Base-by-base conservation (phyloP, 2,888 invertebrate genomes). In the Parnassius glacialis region DNA sequence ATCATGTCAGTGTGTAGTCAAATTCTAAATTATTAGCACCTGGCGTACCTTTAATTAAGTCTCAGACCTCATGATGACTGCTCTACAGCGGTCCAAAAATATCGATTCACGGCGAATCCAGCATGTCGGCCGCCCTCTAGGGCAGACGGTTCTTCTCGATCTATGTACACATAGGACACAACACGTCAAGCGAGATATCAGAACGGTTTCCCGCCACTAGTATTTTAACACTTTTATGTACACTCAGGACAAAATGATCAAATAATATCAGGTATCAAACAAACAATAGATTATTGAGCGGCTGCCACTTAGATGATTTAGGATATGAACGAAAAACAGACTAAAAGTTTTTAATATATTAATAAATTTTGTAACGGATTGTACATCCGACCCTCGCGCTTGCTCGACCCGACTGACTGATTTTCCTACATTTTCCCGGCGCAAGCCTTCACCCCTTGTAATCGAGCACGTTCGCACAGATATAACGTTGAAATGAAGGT, bases 201-300 rank as follows among this genome's bases (percentile, higher is more conserved):
- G 84, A 90, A 88, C 87, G 83, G 86, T 90, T 91, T 91, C 91
- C 91, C 91, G 91, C 91, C 91, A 91, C 91, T 88, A 85, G 81
- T 86, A 84, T 84, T 87, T 84, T 74, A 82, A 74, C 85, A 86
- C 86, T 81, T 80, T 53, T 57, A 65, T 59, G 65, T 61, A 61
- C 80, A 84, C 81, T 74, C 63, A 64, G 51, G 57, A 67, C 72
- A 72, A 74, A 65, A 66, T 64, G 66, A 64, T 66, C 64, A 68
- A 62, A 61, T 62, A 64, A 60, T 66, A 68, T 20, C 25, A 70
- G 59, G 63, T 66, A 64, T 73, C 67, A 68, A 72, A 57, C 65
- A 62, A 70, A 65, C 79, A 80, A 76, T 68, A 68, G 70, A 67
- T 70, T 62, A 67, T 62, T 54, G 63, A 62, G 71, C 74, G 67